Percentiles rank a stretch among this genome's conserved stretches.
Evolutionary conservation across 2,888 invertebrate species (phyloP).

Genomic region (Synergus laeviventris): DNA sequence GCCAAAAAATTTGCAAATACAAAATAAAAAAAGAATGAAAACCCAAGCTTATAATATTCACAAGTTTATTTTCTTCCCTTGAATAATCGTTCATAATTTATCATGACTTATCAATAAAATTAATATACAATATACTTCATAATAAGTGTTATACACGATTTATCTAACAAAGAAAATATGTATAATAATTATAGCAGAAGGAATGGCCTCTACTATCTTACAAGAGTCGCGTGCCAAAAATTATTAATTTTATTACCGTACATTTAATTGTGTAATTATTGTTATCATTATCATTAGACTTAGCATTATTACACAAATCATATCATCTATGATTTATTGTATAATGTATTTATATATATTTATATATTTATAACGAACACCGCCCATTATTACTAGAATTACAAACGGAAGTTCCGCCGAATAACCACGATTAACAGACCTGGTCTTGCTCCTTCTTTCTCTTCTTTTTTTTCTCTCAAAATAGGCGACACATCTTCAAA

Average conservation of each 20-base stretch:
- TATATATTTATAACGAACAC: conserved; percentile 76
- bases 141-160: conserved; percentile 73
- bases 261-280: conserved; percentile 65
- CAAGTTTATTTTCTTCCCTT: conserved; percentile 64
- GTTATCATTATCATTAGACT: conserved; percentile 68
- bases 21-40: not conserved
- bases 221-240: conserved; percentile 74
- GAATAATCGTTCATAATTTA: conserved; percentile 73
- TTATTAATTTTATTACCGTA: conserved; percentile 60
- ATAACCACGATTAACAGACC: conserved; percentile 42
- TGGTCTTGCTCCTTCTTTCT: conserved; percentile 51
- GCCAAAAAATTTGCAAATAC: not conserved
- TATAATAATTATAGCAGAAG: conserved; percentile 72
- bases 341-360: conserved; percentile 70
- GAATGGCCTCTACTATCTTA: conserved; percentile 75
- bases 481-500: conserved; percentile 71
- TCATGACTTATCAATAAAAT: conserved; percentile 74
- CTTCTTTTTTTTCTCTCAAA: conserved; percentile 66
- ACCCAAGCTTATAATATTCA: conserved; percentile 58
- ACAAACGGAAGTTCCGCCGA: conserved; percentile 70
- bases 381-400: conserved; percentile 75
- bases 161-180: conserved; percentile 56
- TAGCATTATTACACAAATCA: conserved; percentile 74
- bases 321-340: conserved; percentile 72
- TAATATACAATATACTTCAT: conserved; percentile 74